A percentile compares a stretch with the other conserved stretches of the same genome.
These are phyloP conservation scores for Eurystomus gularis DNA, from an alignment of 2,113 vertebrate genomes.

Conservation along the genomic window DNA sequence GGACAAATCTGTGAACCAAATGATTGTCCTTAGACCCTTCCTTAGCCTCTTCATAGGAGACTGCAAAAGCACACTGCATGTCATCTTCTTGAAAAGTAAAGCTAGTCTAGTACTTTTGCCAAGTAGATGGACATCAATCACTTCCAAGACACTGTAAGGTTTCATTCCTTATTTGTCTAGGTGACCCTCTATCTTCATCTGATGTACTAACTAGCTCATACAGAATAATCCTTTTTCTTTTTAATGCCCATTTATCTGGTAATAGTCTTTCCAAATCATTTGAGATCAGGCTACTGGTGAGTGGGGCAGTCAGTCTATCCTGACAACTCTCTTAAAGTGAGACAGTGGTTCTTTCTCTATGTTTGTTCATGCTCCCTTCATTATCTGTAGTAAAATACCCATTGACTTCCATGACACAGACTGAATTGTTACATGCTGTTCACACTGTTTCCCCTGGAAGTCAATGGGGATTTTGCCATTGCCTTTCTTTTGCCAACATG, in stretches of 20 bases:
- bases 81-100: neutral
- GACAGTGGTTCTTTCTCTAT: too few relatives aligned
- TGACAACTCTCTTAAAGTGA: neutral
- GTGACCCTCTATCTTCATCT: neutral
- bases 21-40: neutral
- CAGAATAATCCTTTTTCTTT: neutral
- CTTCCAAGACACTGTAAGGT: neutral
- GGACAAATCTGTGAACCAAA: neutral
- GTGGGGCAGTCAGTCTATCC: neutral
- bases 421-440: neutral
- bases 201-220: neutral
- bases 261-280: neutral
- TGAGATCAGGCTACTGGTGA: neutral
- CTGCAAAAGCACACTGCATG: neutral
- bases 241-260: neutral
- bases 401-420: neutral
- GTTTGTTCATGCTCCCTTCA: neutral
- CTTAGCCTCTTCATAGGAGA: neutral
- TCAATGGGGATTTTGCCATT: neutral
- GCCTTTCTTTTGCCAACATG: neutral
- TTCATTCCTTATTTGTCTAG: neutral
- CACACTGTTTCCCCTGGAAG: neutral
- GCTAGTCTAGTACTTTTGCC: neutral
- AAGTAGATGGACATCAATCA: neutral
- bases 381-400: neutral